Conservation (phyloP, 2,113 vertebrate species). For the Cynocephalus volans region DNA sequence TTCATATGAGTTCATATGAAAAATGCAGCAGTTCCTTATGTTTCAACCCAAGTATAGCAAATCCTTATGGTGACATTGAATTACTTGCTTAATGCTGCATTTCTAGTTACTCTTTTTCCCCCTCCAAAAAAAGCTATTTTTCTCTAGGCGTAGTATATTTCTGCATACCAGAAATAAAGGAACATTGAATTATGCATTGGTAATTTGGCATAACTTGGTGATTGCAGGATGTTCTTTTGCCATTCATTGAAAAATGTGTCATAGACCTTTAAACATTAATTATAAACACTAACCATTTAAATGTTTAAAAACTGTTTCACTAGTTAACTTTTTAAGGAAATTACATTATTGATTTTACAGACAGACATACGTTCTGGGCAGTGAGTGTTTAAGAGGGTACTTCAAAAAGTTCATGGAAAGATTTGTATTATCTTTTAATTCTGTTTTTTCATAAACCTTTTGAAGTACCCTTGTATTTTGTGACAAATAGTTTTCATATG, state of each 20-base stretch:
- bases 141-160: not conserved
- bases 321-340: conserved; percentile 59
- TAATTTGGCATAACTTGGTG: conserved; percentile 57
- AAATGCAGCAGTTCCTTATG: not conserved
- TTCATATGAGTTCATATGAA: conserved; percentile 40
- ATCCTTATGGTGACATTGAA: conserved; percentile 18
- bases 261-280: not conserved
- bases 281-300: not conserved
- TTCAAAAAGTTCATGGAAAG: too few species aligned
- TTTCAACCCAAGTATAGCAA: not conserved
- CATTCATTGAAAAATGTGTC: conserved; percentile 46
- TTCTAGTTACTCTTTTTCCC: conserved; percentile 18
- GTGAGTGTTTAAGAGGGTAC: not conserved
- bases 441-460: too few species aligned
- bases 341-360: conserved; percentile 24
- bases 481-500: not conserved
- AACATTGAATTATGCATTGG: conserved; percentile 49
- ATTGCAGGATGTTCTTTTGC: conserved; percentile 37
- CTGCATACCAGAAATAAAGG: conserved; percentile 44
- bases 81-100: not conserved
- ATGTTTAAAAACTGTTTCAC: not conserved
- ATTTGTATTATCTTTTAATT: too few species aligned
- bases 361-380: not conserved
- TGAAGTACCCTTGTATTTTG: not conserved
- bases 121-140: conserved; percentile 11